Percentiles rank a stretch among this genome's conserved stretches.
Evolutionary conservation across 2,113 vertebrate genomes (phyloP).

Genomic region (Leucosticte australis): DNA sequence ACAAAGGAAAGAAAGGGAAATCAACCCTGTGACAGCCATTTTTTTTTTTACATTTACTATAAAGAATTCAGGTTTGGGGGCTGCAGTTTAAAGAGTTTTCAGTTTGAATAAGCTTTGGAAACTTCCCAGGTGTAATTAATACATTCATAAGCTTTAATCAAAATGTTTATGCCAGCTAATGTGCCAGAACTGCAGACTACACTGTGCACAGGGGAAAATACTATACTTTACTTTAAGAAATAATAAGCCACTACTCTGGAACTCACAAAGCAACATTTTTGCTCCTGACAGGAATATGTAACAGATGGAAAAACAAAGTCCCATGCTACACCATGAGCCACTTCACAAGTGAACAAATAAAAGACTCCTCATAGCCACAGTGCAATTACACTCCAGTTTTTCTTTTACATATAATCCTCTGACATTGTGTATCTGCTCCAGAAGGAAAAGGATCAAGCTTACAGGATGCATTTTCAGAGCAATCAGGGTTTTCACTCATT

Average conservation of each 20-base stretch:
- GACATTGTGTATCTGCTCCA: neutral
- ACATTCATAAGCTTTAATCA: conserved; percentile 65
- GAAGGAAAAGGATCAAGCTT: neutral
- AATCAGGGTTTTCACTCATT: neutral
- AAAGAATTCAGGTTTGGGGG: neutral
- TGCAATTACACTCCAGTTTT: neutral
- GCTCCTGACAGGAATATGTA: conserved; percentile 5
- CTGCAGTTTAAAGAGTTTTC: neutral
- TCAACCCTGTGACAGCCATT: neutral
- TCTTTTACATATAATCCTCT: neutral
- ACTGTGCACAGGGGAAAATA: conserved; percentile 9
- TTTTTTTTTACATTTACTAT: neutral
- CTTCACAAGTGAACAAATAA: neutral
- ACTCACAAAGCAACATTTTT: neutral
- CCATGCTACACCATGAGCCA: neutral
- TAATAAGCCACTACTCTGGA: conserved; percentile 18
- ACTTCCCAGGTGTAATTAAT: conserved; percentile 68
- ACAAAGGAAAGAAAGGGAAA: neutral
- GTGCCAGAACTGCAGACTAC: conserved; percentile 46
- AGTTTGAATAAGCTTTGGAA: conserved; percentile 44
- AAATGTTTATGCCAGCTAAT: conserved; percentile 65
- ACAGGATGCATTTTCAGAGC: neutral
- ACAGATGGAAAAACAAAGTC: conserved; percentile 41
- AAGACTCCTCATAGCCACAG: neutral
- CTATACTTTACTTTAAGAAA: conserved; percentile 43